Evolutionary conservation across 2,888 invertebrate genomes (phyloP), one percentile per base, ranked within the genome.

Genomic region (Rhingia rostrata): DNA sequence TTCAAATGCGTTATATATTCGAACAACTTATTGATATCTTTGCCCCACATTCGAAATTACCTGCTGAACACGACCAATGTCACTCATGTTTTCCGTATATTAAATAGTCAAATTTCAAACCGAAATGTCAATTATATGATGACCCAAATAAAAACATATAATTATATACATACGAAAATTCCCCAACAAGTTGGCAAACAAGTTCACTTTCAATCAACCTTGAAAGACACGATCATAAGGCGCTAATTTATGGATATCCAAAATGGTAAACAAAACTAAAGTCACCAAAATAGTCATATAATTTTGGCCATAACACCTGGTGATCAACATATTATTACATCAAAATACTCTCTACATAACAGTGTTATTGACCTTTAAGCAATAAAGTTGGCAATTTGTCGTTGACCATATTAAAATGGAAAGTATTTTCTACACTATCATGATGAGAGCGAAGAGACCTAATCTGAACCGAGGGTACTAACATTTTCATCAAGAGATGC

Each of bases 321-420:
- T 5, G 0, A 41, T 53, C 32, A 41, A 4, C 5, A 33, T 4
- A 10, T 22, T 22, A 22, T 22, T 22, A 22, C 1, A 32, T 6
- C 10, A 49, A 32, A 30, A 10, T 30, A 33, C 1, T 5, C 3
- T 58, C 12, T 6, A 9, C 32, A 37, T 53, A 47, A 53, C 39
- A n/a, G 37, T 73, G 83, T 64, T 83, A 77, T 73, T 79, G 83
- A 79, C 83, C 79, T 79, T 45, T 83, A 41, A 64, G 43, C 61
- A 54, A 61, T 49, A 61, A 35, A 80, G 47, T 54, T 73, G 41
- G 41, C 45, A 7, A 6, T 58, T 6, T 41, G 9, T 30, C n/a
- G 6, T 30, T 47, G 33, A 45, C 35, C 6, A 6, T 4, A 63
- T 58, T 9, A 49, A 69, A 79, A 74, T 61, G 79, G 83, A 83